Evolutionary conservation across 2,888 invertebrate species (phyloP), one percentile per base, ranked within the genome.

Genomic region (Girardia tigrina): DNA sequence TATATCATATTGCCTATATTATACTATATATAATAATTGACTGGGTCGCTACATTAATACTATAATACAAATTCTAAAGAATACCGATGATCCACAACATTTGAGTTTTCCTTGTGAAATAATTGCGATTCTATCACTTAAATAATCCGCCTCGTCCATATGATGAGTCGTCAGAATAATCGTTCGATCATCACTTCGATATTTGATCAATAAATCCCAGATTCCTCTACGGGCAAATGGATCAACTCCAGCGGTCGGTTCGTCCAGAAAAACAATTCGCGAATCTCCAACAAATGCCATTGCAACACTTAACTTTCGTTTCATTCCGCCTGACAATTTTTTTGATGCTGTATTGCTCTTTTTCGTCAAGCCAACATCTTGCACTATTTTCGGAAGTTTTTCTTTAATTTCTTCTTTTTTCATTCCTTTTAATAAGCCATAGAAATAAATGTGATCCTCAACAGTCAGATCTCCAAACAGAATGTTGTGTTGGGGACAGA

Each of bases 401-500:
- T 78, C 77, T 27, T 82, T 80, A 1, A 85, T 82, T 42, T 82
- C 81, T 14, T 79, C 79, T 6, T 80, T 77, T 0, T 79, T 79
- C 72, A 82, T 78, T 1, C 85, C 85, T 79, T 86, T 86, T 69
- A 87, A 80, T 1, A 83, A 79, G 20, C 81, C 82, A 79, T 82
- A 84, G 79, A 84, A 83, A 81, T 81, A 81, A 73, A 84, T 78
- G 78, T 84, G 84, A 77, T 84, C 84, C 73, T 82, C 81, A 20
- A 84, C 83, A 26, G 84, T 83, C 77, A 84, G 78, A 2, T 82
- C 81, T 77, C 87, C 86, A 81, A 88, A 88, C 4, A 94, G 87
- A 71, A 93, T 90, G 85, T 93, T 92, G 78, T 89, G 88, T 84
- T 94, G 93, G n/a, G 92, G 91, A 82, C 93, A 94, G 80, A 91